phyloP scores from a whole-genome alignment of 2,888 invertebrate genomes.

The Ametastegia equiseti region DNA sequence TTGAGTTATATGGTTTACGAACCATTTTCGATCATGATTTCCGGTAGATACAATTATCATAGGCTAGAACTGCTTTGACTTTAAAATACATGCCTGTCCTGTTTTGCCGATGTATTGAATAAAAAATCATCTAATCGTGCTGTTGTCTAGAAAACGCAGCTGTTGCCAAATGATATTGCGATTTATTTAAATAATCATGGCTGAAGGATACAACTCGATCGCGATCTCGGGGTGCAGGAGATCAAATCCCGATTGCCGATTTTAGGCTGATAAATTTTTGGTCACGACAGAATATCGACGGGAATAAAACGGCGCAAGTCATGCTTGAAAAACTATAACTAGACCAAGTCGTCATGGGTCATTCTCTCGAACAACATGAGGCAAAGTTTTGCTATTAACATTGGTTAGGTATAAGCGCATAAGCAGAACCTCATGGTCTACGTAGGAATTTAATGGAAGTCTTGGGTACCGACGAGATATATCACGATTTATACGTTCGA shows the following conservation, averaged over 20 bases:
- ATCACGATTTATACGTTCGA: conserved; percentile 10
- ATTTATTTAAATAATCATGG: neutral
- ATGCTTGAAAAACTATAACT: conserved; percentile 1
- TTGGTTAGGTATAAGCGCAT: neutral
- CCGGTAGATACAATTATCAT: neutral
- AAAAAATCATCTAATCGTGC: neutral
- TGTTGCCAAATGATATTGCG: neutral
- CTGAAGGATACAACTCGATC: neutral
- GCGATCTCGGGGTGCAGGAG: neutral
- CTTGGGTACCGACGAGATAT: neutral
- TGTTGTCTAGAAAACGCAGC: neutral
- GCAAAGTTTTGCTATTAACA: neutral
- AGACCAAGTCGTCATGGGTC: conserved; percentile 16
- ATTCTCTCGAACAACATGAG: conserved; percentile 2
- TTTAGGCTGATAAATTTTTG: neutral
- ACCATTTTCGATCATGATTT: neutral
- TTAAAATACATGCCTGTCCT: neutral
- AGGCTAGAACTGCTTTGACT: neutral
- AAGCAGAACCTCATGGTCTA: neutral
- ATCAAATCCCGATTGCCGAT: neutral
- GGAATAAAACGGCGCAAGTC: conserved; percentile 16
- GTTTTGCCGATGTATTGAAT: neutral
- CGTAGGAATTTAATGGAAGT: neutral
- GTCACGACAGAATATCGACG: neutral
- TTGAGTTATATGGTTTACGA: neutral